phyloP scores from a whole-genome alignment of 2,797 vertebrate species.

The Cynodonichthys magdalenae region DNA sequence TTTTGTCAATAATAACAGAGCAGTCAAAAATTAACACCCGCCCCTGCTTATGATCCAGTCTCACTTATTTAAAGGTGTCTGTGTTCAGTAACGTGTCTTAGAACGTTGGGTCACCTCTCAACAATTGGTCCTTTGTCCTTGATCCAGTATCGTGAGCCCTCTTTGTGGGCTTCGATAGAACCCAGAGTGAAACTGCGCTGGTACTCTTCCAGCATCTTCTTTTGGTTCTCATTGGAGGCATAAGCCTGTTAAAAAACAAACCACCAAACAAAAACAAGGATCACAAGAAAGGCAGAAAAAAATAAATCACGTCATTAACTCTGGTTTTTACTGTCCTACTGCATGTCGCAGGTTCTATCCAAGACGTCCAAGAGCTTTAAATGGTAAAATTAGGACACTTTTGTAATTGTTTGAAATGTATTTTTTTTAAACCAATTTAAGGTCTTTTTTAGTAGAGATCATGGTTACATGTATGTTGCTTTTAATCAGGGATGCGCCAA shows the following conservation, averaged over 20 bases:
- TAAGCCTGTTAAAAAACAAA: conserved; percentile 68
- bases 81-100: background rate
- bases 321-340: background rate
- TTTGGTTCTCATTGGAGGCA: conserved; percentile 87
- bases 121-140: conserved; percentile 93
- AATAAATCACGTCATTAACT: background rate
- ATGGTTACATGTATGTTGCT: too few relatives aligned
- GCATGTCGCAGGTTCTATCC: too few relatives aligned
- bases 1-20: background rate
- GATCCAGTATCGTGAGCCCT: conserved; percentile 92
- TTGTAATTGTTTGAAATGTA: too few relatives aligned
- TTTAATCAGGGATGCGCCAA: too few relatives aligned
- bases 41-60: too few relatives aligned
- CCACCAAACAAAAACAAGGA: background rate
- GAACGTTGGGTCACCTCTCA: conserved; percentile 82
- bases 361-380: too few relatives aligned
- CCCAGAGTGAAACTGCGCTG: conserved; percentile 86
- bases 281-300: background rate
- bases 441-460: too few relatives aligned
- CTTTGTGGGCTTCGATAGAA: conserved; percentile 90
- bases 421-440: too few relatives aligned
- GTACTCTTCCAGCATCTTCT: conserved; percentile 88
- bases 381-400: too few relatives aligned
- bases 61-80: background rate
- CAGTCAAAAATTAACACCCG: background rate